Evolutionary conservation across 2,888 invertebrate genomes (phyloP).

Genomic region (Tetranychus truncatus): DNA sequence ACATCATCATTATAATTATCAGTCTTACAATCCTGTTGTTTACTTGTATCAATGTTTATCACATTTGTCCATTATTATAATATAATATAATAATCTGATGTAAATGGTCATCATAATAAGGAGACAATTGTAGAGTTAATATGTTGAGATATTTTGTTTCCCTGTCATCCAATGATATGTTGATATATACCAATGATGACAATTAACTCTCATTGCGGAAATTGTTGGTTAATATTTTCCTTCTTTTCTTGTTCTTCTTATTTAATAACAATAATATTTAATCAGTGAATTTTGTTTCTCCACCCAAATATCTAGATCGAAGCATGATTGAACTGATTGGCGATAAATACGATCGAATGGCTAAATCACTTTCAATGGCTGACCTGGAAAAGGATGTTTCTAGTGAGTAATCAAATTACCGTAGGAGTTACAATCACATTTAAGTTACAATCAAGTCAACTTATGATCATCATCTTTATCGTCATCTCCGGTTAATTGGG

Average conservation of each 20-base stretch:
- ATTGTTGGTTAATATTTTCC: too few species aligned
- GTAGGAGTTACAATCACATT: background rate
- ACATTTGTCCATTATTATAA: background rate
- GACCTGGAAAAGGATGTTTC: conserved; percentile 15
- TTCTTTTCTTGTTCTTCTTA: too few species aligned
- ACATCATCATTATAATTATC: background rate
- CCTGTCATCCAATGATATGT: too few species aligned
- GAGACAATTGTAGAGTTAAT: too few species aligned
- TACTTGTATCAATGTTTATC: background rate
- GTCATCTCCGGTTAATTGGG: background rate
- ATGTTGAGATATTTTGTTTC: too few species aligned
- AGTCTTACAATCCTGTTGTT: background rate
- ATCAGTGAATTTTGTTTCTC: background rate
- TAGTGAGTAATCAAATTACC: conserved; percentile 10
- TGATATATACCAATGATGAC: too few species aligned
- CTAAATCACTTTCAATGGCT: conserved; percentile 14
- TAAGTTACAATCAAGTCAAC: background rate
- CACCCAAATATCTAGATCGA: conserved; percentile 11
- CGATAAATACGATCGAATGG: conserved; percentile 17
- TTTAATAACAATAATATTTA: too few species aligned
- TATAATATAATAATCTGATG: background rate
- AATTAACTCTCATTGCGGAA: too few species aligned
- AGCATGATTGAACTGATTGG: conserved; percentile 26
- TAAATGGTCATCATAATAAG: background rate
- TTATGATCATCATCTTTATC: background rate